Base-by-base conservation (phyloP, 2,797 vertebrate genomes). In the Fundulus diaphanus region DNA sequence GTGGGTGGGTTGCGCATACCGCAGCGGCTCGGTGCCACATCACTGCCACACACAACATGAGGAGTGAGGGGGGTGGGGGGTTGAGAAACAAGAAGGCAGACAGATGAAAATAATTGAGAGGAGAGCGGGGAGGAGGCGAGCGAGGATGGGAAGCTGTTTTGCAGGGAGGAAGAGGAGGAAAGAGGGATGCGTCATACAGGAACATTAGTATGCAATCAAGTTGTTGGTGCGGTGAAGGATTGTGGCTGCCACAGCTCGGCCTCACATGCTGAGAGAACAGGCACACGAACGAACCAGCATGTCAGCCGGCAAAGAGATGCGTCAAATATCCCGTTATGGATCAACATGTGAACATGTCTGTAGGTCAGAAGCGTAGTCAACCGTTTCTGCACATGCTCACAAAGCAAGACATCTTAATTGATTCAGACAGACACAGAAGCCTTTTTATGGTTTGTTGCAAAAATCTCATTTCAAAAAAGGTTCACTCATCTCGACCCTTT, bases 121-220 rank as follows among this genome's bases (percentile, higher is more conserved):
- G 71, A 70, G 76, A 69, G 73, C 67, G 46, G 44, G 46, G 22
- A 33, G 48, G 20, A 37, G 46, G 31, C 31, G 42, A 4, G 11
- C 56, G 72, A 52, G 57, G 71, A 48, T 49, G 35, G 70, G 74
- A 74, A 63, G 59, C 35, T 63, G 59, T 63, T 63, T 63, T 22
- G 71, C 57, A 54, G 52, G 29, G 52, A 74, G 73, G 68, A 37
- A 42, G 74, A 42, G 61, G 57, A 71, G 72, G 66, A 51, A 79
- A 44, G 76, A 44, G 70, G 59, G 67, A 78, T 87, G 88, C 85
- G 85, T 89, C 84, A 85, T 76, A 74, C 68, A 63, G 79, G 82
- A 89, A 90, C 84, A 93, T 92, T 90, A 85, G 88, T 85, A 90
- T 92, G 87, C 88, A 85, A 87, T 87, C 88, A 89, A 88, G 89